These are phyloP conservation scores for cattle (Bos taurus) DNA, from an alignment of 2,113 vertebrate species.

Conservation along the genomic window DNA sequence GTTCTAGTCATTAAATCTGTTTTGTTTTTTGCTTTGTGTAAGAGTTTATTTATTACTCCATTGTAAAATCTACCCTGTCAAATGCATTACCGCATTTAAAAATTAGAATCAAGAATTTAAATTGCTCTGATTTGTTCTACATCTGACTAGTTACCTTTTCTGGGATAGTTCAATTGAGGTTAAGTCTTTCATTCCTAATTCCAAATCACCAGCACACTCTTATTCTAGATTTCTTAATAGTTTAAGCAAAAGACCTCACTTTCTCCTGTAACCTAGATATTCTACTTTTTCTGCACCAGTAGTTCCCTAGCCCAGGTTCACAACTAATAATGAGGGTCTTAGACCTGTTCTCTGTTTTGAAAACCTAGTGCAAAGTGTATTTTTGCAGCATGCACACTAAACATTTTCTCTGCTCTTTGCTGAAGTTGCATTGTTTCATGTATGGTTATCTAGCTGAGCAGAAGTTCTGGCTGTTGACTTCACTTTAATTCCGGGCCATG, in stretches of 20 bases:
- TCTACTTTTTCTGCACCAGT: not conserved
- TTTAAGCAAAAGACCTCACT: not conserved
- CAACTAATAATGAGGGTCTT: slow-evolving; percentile 16
- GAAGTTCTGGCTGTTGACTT: not conserved
- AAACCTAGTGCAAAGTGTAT: not conserved
- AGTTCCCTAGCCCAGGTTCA: not conserved
- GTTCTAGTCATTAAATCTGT: slow-evolving; percentile 63
- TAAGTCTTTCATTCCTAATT: slow-evolving; percentile 22
- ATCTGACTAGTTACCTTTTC: not conserved
- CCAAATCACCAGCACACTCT: not conserved
- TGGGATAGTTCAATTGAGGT: not conserved
- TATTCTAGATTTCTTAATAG: not conserved
- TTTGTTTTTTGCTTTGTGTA: slow-evolving; percentile 51
- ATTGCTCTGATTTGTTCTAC: not conserved
- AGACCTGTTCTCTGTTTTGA: not conserved
- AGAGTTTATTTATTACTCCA: slow-evolving; percentile 37
- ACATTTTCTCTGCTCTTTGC: not conserved
- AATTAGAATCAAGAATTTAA: slow-evolving; percentile 20
- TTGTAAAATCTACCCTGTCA: slow-evolving; percentile 3
- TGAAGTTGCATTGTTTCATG: not conserved
- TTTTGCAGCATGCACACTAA: not conserved
- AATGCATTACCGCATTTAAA: slow-evolving; percentile 1
- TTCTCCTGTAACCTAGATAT: not conserved
- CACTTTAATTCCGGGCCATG: not conserved
- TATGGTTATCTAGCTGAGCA: not conserved